Percentiles rank a stretch among this genome's conserved stretches.
Conservation (phyloP, 2,797 vertebrate genomes). For the Acestrorhynchus altus region DNA sequence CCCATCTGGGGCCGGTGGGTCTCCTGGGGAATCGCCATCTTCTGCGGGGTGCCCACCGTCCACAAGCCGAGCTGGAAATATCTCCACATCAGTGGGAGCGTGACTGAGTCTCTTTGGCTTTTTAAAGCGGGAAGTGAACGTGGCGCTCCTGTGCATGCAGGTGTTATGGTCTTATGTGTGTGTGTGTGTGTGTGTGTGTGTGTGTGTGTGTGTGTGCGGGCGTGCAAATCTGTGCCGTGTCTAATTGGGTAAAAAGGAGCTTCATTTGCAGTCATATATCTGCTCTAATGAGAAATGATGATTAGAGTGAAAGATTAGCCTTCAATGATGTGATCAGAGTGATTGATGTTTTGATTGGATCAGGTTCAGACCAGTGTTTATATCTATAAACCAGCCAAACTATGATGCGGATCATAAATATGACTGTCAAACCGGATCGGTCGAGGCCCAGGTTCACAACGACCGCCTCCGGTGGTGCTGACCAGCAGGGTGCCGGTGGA, state of each 20-base stretch:
- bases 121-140: conserved; percentile 29
- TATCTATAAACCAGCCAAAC: too few relatives aligned
- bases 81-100: conserved; percentile 23
- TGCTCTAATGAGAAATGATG: conserved; percentile 3
- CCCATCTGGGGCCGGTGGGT: conserved; percentile 42
- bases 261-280: conserved; percentile 19
- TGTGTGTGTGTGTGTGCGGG: neutral
- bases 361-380: too few relatives aligned
- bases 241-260: neutral
- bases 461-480: too few relatives aligned
- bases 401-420: too few relatives aligned
- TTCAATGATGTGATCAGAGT: neutral
- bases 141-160: conserved; percentile 32
- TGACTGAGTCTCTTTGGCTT: conserved; percentile 22
- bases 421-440: too few relatives aligned
- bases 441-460: too few relatives aligned
- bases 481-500: too few relatives aligned
- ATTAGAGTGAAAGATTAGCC: neutral
- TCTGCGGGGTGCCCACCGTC: conserved; percentile 14
- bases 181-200: conserved; percentile 1
- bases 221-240: neutral
- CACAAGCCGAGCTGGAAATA: conserved; percentile 35
- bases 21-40: conserved; percentile 9
- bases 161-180: conserved; percentile 18
- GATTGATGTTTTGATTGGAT: neutral